Conservation (phyloP, 2,888 invertebrate species). For the Macropis europaea region DNA sequence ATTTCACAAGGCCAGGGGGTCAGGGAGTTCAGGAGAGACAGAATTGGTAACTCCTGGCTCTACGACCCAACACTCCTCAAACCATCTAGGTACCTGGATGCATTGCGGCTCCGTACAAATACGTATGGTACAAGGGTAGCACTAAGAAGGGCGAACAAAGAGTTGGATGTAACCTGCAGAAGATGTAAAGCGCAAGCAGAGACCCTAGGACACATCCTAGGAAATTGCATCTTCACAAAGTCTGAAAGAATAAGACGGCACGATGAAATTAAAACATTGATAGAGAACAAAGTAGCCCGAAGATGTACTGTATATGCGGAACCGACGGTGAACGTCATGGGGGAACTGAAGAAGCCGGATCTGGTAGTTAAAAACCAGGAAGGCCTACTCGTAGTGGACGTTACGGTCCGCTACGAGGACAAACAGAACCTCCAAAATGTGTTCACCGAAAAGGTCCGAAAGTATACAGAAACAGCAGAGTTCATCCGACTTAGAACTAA, state of each 20-base stretch:
- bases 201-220: too few species aligned
- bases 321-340: not conserved
- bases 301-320: not conserved
- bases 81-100: conserved; percentile 1
- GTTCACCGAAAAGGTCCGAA: not conserved
- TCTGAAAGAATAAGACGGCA: not conserved
- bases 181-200: too few species aligned
- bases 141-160: not conserved
- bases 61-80: conserved; percentile 30
- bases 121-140: not conserved
- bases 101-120: conserved; percentile 22
- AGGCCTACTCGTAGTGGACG: conserved; percentile 6
- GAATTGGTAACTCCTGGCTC: conserved; percentile 6
- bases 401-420: too few species aligned
- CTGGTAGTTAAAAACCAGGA: conserved; percentile 1
- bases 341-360: too few species aligned
- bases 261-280: not conserved
- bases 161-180: not conserved
- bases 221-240: not conserved
- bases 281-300: not conserved
- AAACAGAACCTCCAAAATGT: not conserved
- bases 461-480: conserved; percentile 1
- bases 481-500: not conserved
- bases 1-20: conserved; percentile 27
- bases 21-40: not conserved